phyloP scores from a whole-genome alignment of 1,140 invertebrate genomes.

The Trachymyrmex cornetzi region DNA sequence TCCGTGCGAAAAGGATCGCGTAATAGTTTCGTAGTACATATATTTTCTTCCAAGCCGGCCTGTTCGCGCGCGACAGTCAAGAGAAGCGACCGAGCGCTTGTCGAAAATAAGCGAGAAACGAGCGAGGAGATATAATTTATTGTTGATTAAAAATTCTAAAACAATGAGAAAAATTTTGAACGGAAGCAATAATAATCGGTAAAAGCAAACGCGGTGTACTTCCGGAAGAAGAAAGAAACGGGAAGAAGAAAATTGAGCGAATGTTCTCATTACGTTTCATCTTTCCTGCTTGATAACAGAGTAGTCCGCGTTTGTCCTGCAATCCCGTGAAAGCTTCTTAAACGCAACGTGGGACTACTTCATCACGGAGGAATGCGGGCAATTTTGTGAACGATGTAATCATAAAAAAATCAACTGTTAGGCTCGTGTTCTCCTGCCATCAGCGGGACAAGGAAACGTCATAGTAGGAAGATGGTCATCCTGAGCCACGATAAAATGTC shows the following conservation, averaged over 20 bases:
- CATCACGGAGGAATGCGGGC: not conserved
- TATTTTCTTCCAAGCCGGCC: conserved; percentile 46
- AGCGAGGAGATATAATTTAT: conserved; percentile 22
- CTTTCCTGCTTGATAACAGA: not conserved
- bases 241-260: not conserved
- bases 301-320: not conserved
- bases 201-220: not conserved
- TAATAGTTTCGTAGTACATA: conserved; percentile 29
- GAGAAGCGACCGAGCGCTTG: conserved; percentile 19
- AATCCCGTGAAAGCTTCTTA: conserved; percentile 5
- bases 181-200: not conserved
- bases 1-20: conserved; percentile 23
- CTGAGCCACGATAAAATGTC: not conserved
- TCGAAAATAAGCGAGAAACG: conserved; percentile 26
- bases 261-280: conserved; percentile 19
- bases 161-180: not conserved
- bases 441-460: conserved; percentile 5
- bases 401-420: not conserved
- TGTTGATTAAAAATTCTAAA: conserved; percentile 10
- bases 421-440: not conserved
- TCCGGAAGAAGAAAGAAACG: not conserved
- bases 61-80: conserved; percentile 39
- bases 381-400: conserved; percentile 2
- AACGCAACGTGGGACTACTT: conserved; percentile 17
- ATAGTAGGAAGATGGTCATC: conserved; percentile 3